Conservation (phyloP, 2,888 invertebrate species). For the Vanessa cardui region DNA sequence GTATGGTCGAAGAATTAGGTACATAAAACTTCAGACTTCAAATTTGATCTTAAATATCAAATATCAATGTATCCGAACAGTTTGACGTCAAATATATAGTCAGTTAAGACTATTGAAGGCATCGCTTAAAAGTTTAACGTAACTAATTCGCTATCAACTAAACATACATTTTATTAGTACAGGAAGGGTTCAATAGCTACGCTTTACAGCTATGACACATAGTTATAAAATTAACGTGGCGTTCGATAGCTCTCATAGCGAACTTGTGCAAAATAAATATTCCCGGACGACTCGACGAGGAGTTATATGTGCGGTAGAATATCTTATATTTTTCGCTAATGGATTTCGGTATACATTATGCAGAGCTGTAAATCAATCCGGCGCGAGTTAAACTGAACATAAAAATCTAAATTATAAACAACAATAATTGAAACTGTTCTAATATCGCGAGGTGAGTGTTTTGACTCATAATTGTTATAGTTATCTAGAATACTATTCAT, state of each 20-base stretch:
- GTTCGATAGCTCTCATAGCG: slow-evolving; percentile 23
- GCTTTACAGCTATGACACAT: slow-evolving; percentile 29
- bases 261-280: slow-evolving; percentile 18
- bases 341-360: slow-evolving; percentile 20
- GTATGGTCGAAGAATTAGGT: too few species aligned
- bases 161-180: slow-evolving; percentile 31
- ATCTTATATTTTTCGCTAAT: background rate
- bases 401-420: slow-evolving; percentile 12
- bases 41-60: too few species aligned
- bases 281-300: slow-evolving; percentile 3
- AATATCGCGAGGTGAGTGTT: background rate
- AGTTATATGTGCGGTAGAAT: background rate
- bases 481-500: too few species aligned
- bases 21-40: too few species aligned
- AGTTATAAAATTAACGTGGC: slow-evolving; percentile 35
- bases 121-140: too few species aligned
- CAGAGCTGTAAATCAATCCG: slow-evolving; percentile 26
- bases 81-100: too few species aligned
- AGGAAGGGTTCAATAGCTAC: slow-evolving; percentile 31
- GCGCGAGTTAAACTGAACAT: slow-evolving; percentile 18
- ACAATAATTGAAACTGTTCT: background rate
- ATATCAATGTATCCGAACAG: too few species aligned
- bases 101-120: too few species aligned
- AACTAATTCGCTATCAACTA: slow-evolving; percentile 6
- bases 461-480: background rate